Percentiles rank a stretch among this genome's conserved stretches.
Conservation (phyloP, 2,113 vertebrate genomes). For the Sander lucioperca region DNA sequence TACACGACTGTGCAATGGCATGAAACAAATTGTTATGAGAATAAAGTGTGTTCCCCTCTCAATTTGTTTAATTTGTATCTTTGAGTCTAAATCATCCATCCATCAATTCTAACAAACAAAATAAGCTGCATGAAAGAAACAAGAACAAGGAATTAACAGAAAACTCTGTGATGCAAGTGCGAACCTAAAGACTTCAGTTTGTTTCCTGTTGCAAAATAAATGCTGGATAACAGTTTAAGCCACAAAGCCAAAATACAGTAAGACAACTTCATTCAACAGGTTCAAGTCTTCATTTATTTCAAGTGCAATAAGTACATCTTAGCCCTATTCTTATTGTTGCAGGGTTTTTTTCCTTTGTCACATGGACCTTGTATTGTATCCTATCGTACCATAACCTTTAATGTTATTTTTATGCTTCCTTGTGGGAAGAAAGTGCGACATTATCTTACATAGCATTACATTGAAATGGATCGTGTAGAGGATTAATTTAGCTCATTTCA, state of each 20-base stretch:
- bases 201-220: not conserved
- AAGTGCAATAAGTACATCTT: not conserved
- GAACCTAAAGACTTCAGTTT: not conserved
- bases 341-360: not conserved
- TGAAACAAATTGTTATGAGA: constrained; percentile 71
- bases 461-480: not conserved
- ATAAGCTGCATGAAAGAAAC: not conserved
- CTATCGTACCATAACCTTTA: not conserved
- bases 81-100: constrained; percentile 57
- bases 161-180: constrained; percentile 1
- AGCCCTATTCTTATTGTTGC: not conserved
- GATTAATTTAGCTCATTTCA: not conserved
- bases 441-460: not conserved
- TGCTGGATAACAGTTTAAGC: not conserved
- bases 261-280: not conserved
- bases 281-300: constrained; percentile 1
- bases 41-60: constrained; percentile 65
- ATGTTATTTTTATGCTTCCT: not conserved
- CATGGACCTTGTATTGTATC: not conserved
- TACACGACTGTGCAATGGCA: constrained; percentile 69
- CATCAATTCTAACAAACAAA: constrained; percentile 47
- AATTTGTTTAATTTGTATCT: constrained; percentile 66
- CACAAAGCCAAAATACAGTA: not conserved
- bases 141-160: constrained; percentile 13
- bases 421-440: not conserved